phyloP scores from a whole-genome alignment of 2,113 vertebrate genomes.

The Bubo bubo region DNA sequence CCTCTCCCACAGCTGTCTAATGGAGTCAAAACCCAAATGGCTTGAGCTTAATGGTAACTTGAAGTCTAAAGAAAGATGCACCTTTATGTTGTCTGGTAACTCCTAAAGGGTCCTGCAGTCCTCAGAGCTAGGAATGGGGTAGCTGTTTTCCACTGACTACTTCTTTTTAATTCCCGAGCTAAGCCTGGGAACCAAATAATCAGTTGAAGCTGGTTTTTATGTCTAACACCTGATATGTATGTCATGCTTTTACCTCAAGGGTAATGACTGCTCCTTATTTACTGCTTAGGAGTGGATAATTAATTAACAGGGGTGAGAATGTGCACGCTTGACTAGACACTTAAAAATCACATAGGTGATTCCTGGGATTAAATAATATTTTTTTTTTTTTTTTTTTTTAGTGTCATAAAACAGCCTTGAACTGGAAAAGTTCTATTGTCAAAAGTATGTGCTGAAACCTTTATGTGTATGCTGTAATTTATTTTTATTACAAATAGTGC shows the following conservation, averaged over 20 bases:
- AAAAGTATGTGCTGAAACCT: conserved; percentile 29
- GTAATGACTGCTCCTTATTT: conserved; percentile 28
- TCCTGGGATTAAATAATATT: background rate
- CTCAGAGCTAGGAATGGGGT: background rate
- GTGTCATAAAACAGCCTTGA: background rate
- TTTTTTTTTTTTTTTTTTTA: background rate
- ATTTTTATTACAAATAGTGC: conserved; percentile 13
- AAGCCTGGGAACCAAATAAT: conserved; percentile 1
- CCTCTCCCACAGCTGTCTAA: background rate
- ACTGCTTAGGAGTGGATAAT: conserved; percentile 32
- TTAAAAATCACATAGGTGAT: background rate
- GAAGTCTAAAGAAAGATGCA: background rate
- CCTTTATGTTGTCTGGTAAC: background rate
- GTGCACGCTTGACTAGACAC: background rate
- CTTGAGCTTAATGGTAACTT: background rate
- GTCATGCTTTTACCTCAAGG: conserved; percentile 24
- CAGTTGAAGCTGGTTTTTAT: conserved; percentile 4
- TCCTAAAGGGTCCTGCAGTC: background rate
- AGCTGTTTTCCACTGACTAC: background rate
- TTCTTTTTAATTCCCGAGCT: background rate
- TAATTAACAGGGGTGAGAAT: conserved; percentile 44
- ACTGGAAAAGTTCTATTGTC: conserved; percentile 10
- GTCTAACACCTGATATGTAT: background rate
- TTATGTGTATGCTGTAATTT: background rate
- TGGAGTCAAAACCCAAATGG: background rate